Base-by-base conservation (phyloP, 1,140 invertebrate species). In the Aricia agestis region DNA sequence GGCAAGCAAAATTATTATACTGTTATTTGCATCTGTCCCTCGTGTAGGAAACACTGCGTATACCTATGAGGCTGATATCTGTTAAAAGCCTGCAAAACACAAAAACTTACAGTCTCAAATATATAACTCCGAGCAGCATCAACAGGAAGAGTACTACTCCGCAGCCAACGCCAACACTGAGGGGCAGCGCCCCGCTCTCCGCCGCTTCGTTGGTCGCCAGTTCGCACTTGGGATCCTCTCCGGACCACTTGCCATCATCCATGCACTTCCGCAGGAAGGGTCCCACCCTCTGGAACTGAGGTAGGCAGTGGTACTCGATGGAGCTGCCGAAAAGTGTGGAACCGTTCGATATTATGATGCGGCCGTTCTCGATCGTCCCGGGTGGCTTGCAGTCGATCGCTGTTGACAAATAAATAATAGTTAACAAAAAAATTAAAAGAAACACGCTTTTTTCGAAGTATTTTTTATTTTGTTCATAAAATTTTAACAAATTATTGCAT, bases 301-400 rank as follows among this genome's bases (percentile, higher is more conserved):
- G 96, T 68, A 98, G 89, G 82, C 98, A 99, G 76, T 97, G 95
- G 84, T 98, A 98, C 80, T 97, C 96, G 1, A 97, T 95, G 2
- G 95, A 94, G 69, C 96, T 96, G 7, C 95, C 95, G 79, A 96
- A 98, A 6, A 94, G 92, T 0, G 96, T 97, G 0, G 96, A 95
- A 25, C 95, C 95, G 78, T 98, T 98, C 57, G 97, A 94, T 9
- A 97, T 94, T 76, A 97, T 97, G 1, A 97, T 95, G 73, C 97
- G 93, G 0, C 97, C 97, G 83, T 98, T 98, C 67, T 97, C 95
- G 66, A 97, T 96, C 4, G 93, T 86, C 25, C 94, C 93, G 0
- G 97, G 97, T 70, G 95, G 93, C 63, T 95, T 95, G 82, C 97
- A 98, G 77, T 97, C 96, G 17, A 98, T 94, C 74, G 95, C 97